A percentile compares a stretch with the other conserved stretches of the same genome.
These are phyloP conservation scores for Epirrhoe tristata DNA, from an alignment of 2,888 invertebrate species.

Conservation along the genomic window DNA sequence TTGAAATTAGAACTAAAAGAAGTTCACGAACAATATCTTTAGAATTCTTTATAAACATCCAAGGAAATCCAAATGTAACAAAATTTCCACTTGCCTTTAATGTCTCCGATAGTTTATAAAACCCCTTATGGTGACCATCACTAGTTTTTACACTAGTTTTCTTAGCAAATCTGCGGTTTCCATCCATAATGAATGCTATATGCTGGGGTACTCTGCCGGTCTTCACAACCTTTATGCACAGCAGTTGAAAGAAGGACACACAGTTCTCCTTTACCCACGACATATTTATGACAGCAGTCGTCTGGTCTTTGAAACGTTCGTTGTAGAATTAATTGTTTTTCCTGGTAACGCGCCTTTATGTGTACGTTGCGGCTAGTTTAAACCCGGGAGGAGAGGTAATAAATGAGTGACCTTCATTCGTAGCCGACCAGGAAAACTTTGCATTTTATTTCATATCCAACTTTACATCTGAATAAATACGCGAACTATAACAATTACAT, in stretches of 20 bases:
- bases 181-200: slow-evolving; percentile 99
- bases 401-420: not conserved
- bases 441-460: not conserved
- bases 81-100: slow-evolving; percentile 84
- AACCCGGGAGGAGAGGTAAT: not conserved
- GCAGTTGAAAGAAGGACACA: slow-evolving; percentile 90
- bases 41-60: not conserved
- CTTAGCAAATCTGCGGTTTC: slow-evolving; percentile 96
- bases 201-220: slow-evolving; percentile 95
- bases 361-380: not conserved
- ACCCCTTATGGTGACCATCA: slow-evolving; percentile 94
- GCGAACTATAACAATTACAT: not conserved
- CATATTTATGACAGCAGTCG: slow-evolving; percentile 45
- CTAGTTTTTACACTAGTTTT: slow-evolving; percentile 90
- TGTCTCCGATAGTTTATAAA: slow-evolving; percentile 92
- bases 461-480: not conserved
- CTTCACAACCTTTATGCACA: slow-evolving; percentile 89
- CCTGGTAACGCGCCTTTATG: not conserved
- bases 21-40: not conserved
- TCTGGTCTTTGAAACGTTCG: slow-evolving; percentile 10
- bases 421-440: not conserved
- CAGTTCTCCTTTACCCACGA: slow-evolving; percentile 92
- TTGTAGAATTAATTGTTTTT: slow-evolving; percentile 10
- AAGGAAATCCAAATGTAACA: not conserved
- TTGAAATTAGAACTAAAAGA: not conserved